Base-by-base conservation (phyloP, 2,113 vertebrate species). In the Brachyistius frenatus region DNA sequence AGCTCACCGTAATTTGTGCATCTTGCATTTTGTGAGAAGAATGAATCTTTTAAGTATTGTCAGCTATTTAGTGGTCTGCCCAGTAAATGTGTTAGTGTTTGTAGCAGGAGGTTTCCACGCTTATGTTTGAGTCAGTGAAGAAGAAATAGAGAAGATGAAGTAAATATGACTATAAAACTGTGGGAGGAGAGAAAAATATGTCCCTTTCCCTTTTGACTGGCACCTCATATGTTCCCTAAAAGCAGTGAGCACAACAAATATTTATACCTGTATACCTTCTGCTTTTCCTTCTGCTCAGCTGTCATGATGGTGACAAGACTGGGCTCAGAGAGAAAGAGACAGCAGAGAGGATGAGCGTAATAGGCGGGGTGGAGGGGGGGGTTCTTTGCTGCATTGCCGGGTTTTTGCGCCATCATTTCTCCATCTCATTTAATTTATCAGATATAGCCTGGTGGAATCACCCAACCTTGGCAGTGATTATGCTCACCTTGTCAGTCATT, bases 341-440 rank as follows among this genome's bases (percentile, higher is more conserved):
- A 71, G 32, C 14, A 73, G 67, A 53, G 37, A 73, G 50, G 47
- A 31, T 30, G 31, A 80, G 37, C 5, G 37, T 39, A 70, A 57
- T 23, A 23, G 23, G 23, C 54, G 41, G 32, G 39, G 15, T 47
- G 23, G 9, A n/a, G 31, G 49, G 7, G 7, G 9, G 39, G 14
- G 16, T n/a, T 72, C 11, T 75, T 33, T 64, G 58, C 76, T 56
- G 41, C 75, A 37, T 64, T 72, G 52, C 71, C 61, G 68, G n/a
- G 23, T 46, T 23, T 23, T 23, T 23, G 23, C 23, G 23, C 63
- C 46, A 84, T 88, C 66, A 14, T 84, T 84, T 72, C 63, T 83
- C 57, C 77, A 73, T 87, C 81, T 90, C 82, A 64, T 63, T 81
- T 80, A 6, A 72, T 86, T 86, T 56, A 83, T 88, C 78, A 85